Conservation (phyloP, 2,888 invertebrate species). For the Augochlorella aurata region DNA sequence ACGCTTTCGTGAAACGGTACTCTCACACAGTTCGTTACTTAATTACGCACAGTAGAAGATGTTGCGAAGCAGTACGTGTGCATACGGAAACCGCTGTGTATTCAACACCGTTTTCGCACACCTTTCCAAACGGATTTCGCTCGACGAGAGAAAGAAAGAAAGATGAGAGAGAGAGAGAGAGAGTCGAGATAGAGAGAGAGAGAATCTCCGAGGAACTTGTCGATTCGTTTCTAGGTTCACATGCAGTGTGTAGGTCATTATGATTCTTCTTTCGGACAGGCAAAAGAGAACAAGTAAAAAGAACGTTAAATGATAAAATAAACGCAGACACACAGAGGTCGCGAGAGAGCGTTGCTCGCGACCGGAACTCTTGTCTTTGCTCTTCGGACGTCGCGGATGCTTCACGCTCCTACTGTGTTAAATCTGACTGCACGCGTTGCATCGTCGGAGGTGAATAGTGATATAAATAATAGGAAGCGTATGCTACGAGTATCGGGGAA, state of each 20-base stretch:
- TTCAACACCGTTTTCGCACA: neutral
- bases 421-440: constrained; percentile 58
- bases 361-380: constrained; percentile 48
- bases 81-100: constrained; percentile 26
- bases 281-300: constrained; percentile 12
- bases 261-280: constrained; percentile 50
- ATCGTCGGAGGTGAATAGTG: constrained; percentile 60
- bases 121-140: constrained; percentile 12
- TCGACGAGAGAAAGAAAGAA: neutral
- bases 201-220: constrained; percentile 27
- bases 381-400: constrained; percentile 46
- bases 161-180: neutral
- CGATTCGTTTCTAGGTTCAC: constrained; percentile 56
- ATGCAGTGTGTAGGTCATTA: constrained; percentile 32
- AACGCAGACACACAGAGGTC: neutral
- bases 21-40: constrained; percentile 61
- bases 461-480: constrained; percentile 67
- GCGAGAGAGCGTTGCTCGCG: constrained; percentile 36
- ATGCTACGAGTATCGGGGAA: constrained; percentile 67
- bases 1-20: constrained; percentile 52
- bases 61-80: constrained; percentile 58
- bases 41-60: constrained; percentile 61
- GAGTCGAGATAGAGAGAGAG: too few relatives aligned
- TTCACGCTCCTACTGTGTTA: constrained; percentile 62
- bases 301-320: too few relatives aligned